Evolutionary conservation across 2,113 vertebrate species (phyloP).

Genomic region (Sterna hirundo): DNA sequence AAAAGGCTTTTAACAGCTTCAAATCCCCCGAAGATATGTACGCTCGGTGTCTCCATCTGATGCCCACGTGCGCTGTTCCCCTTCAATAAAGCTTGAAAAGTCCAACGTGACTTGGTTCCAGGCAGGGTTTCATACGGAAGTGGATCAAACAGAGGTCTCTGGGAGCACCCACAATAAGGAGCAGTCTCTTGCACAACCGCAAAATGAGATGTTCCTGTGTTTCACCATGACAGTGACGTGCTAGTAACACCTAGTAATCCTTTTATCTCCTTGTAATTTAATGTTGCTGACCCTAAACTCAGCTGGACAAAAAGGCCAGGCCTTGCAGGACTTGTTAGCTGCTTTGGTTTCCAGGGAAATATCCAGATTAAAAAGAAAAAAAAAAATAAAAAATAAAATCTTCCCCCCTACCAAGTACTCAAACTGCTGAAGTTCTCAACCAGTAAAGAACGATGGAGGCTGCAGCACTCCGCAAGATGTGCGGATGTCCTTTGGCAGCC

Average conservation of each 20-base stretch:
- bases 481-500: neutral
- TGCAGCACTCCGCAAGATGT: neutral
- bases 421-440: neutral
- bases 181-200: neutral
- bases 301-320: neutral
- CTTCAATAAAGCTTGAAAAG: neutral
- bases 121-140: neutral
- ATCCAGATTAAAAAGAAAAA: neutral
- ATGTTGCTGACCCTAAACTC: neutral
- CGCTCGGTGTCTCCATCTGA: neutral
- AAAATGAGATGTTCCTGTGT: neutral
- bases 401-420: neutral
- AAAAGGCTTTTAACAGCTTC: neutral
- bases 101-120: neutral
- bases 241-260: neutral
- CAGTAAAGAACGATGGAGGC: neutral
- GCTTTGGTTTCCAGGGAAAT: neutral
- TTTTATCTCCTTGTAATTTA: neutral
- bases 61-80: accelerated
- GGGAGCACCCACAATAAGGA: neutral
- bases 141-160: neutral
- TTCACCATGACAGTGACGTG: accelerated
- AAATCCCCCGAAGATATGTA: accelerated
- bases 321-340: neutral
- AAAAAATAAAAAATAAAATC: neutral